Percentiles rank a stretch among this genome's conserved stretches.
phyloP scores from a whole-genome alignment of 2,113 vertebrate genomes.

The Vombatus ursinus region DNA sequence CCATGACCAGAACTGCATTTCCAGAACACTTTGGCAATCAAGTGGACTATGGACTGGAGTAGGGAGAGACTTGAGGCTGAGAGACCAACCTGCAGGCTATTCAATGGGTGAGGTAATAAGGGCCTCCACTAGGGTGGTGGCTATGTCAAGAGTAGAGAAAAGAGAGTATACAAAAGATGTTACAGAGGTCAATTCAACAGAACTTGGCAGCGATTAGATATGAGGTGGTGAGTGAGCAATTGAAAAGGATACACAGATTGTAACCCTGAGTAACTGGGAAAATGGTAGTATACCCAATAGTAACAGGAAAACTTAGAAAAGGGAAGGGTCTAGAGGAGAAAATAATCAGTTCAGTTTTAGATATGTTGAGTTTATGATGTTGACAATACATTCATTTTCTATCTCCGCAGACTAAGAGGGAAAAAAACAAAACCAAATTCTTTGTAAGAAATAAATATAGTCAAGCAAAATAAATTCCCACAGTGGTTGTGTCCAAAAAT shows the following conservation, averaged over 20 bases:
- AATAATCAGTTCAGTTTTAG: neutral
- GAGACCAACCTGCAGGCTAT: neutral
- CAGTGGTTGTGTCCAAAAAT: neutral
- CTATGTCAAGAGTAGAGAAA: neutral
- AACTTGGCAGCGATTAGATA: neutral
- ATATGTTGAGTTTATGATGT: neutral
- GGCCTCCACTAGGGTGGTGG: constrained; percentile 6
- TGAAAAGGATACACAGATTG: neutral
- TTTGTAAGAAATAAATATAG: neutral
- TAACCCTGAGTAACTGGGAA: neutral
- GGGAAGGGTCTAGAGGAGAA: neutral
- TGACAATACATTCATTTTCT: neutral
- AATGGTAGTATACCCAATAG: neutral
- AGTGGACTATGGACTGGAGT: constrained; percentile 23
- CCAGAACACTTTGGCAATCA: neutral
- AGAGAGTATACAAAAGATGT: neutral
- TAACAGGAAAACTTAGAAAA: neutral
- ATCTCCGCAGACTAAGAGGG: neutral
- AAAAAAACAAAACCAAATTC: neutral
- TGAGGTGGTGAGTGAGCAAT: neutral
- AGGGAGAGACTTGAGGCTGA: neutral
- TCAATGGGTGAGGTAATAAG: neutral
- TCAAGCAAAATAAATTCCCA: neutral
- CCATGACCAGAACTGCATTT: constrained; percentile 26
- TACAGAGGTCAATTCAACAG: neutral